Conservation (phyloP, 2,888 invertebrate genomes). For the Macrophya alboannulata region DNA sequence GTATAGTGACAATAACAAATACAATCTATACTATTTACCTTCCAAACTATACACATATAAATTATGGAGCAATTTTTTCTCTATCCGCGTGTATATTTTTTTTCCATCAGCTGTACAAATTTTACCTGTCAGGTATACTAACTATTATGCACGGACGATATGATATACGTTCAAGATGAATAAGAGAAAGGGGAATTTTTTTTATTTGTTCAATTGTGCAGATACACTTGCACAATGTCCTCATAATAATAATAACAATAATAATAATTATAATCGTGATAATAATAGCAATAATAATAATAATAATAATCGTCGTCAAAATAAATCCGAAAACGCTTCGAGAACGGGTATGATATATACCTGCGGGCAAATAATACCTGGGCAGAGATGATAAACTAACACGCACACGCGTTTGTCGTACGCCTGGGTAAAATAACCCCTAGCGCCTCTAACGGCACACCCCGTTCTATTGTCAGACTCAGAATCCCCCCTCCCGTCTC, state of each 20-base stretch:
- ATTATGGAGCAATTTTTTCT: neutral
- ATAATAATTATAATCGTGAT: neutral
- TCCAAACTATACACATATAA: neutral
- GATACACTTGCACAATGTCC: neutral
- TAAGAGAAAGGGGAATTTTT: neutral
- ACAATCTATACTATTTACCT: neutral
- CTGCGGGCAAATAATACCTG: neutral
- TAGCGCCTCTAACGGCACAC: slow-evolving; percentile 30
- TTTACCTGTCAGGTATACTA: neutral
- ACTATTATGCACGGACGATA: neutral
- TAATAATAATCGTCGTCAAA: neutral
- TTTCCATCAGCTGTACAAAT: slow-evolving; percentile 39
- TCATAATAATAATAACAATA: neutral
- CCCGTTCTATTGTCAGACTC: slow-evolving; percentile 42
- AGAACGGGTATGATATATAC: slow-evolving; percentile 11
- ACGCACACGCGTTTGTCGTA: slow-evolving; percentile 13
- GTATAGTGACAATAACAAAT: slow-evolving; percentile 1
- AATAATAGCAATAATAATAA: neutral
- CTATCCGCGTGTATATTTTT: slow-evolving; percentile 34
- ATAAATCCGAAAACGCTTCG: neutral
- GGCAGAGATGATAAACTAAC: slow-evolving; percentile 6
- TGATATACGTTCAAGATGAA: neutral
- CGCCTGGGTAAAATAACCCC: neutral
- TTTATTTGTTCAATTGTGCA: neutral
- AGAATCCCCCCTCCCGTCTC: neutral